Percentiles rank a stretch among this genome's conserved stretches.
These are phyloP conservation scores for Dilophus febrilis DNA, from an alignment of 2,888 invertebrate genomes.

Conservation along the genomic window DNA sequence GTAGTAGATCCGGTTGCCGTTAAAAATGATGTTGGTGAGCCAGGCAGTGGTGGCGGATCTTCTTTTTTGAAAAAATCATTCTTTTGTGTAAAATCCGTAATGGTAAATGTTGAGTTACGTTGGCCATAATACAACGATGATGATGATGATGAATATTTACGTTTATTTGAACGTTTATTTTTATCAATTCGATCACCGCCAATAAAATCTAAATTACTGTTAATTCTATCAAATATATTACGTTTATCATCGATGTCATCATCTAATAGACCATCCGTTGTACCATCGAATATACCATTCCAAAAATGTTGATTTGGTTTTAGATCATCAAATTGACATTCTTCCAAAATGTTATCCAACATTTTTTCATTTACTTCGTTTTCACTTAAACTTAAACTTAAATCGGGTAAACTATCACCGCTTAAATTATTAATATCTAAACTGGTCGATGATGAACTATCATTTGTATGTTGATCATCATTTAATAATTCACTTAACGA, in stretches of 20 bases:
- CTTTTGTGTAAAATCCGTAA: conserved; percentile 10
- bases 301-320: conserved; percentile 29
- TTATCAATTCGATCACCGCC: too few species aligned
- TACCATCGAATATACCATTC: conserved; percentile 30
- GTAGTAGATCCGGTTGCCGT: not conserved
- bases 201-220: too few species aligned
- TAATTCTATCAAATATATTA: too few species aligned
- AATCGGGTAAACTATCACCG: conserved; percentile 27
- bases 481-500: conserved; percentile 22
- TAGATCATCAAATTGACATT: conserved; percentile 29
- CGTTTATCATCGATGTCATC: conserved; percentile 23
- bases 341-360: conserved; percentile 29
- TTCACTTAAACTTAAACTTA: conserved; percentile 25
- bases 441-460: conserved; percentile 3
- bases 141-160: conserved; percentile 3
- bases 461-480: conserved; percentile 3
- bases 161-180: conserved; percentile 7
- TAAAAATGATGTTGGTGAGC: not conserved
- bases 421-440: conserved; percentile 19
- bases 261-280: conserved; percentile 20
- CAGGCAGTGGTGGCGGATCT: not conserved
- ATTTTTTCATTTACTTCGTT: conserved; percentile 25
- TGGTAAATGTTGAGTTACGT: conserved; percentile 7
- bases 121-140: not conserved
- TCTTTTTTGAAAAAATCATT: conserved; percentile 23